Evolutionary conservation across 1,140 invertebrate species (phyloP), one percentile per base, ranked within the genome.

Genomic region (Helicoverpa armigera): DNA sequence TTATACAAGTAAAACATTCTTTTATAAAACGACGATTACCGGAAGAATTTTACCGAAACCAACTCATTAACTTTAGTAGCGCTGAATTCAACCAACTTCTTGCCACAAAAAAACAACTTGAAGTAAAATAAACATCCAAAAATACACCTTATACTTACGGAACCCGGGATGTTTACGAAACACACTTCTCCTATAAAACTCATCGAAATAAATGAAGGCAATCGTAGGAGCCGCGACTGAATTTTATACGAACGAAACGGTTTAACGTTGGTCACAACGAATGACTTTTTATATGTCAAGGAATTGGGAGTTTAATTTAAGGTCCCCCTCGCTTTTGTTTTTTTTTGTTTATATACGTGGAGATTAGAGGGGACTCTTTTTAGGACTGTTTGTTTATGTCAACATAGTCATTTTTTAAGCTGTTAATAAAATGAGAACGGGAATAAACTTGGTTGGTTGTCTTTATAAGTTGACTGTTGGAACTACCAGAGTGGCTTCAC

Each of bases 181-280:
- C 75, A 67, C 75, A 67, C 61, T 77, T 58, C 60, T 53, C 48
- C 63, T 61, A 70, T 80, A 85, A 85, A 84, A 83, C 79, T 83
- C 72, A 65, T 82, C 67, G 81, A 80, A 85, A 87, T 82, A 86
- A 88, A 86, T 86, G 83, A 83, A 83, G 81, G 83, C 80, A 81
- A 86, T 86, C 75, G 83, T 54, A 70, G 75, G 61, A 67, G 80
- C 35, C 35, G 35, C 54, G 72, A 77, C 60, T 65, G 72, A 80
- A 23, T 14, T 78, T 78, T 82, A 75, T 75, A 82, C 74, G 35
- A 72, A 67, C 65, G 67, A 77, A 75, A 78, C 63, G 60, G 56
- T 78, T 76, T 77, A 77, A 77, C 67, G 58, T 72, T 82, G 74
- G 74, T 56, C 23, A 51, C 53, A 72, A 77, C 61, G 56, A 81